Evolutionary conservation across 2,113 vertebrate genomes (phyloP), one percentile per base, ranked within the genome.

Genomic region (Misgurnus mizolepis): DNA sequence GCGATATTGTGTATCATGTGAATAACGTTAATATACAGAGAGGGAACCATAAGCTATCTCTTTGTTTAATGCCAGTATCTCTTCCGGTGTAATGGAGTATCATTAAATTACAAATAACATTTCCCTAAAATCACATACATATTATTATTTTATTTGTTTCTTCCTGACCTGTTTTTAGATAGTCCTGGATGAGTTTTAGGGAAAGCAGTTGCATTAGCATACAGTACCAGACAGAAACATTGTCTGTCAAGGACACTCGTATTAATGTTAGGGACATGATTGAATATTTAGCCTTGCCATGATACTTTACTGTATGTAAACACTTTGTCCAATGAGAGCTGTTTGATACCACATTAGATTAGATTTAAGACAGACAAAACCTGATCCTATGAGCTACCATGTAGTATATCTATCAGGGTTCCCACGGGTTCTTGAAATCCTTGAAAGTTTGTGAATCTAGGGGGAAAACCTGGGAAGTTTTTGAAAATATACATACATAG

Each of bases 61-160:
- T 27, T n/a, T 62, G 22, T 76, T 47, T 64, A 66, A 55, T 65
- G 34, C 14, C n/a, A 41, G 17, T 50, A 12, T 64, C 10, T 72
- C 27, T 50, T 45, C 27, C 41, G 39, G 60, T 73, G 49, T 66
- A 43, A 50, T 76, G 58, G 41, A 41, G 4, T 64, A 76, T 50
- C 34, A 64, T 76, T 76, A 9, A 47, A 76, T 76, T 12, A 50
- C n/a, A 45, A 74, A 61, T 61, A 64, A 76, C 15, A 43, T 76
- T 27, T 34, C 22, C 6, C 43, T 34, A 39, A 64, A 76, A 76
- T 76, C 17, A 76, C 47, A 76, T 76, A 64, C 14, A 34, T 6
- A 5, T 22, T 22, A 22, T 22, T 22, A 22, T 41, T 15, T 17
- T 45, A 34, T 76, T 40, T 45, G 22, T 39, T 61, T 47, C 18